Evolutionary conservation across 1,140 invertebrate species (phyloP).

Genomic region (Doryteuthis pealeii): DNA sequence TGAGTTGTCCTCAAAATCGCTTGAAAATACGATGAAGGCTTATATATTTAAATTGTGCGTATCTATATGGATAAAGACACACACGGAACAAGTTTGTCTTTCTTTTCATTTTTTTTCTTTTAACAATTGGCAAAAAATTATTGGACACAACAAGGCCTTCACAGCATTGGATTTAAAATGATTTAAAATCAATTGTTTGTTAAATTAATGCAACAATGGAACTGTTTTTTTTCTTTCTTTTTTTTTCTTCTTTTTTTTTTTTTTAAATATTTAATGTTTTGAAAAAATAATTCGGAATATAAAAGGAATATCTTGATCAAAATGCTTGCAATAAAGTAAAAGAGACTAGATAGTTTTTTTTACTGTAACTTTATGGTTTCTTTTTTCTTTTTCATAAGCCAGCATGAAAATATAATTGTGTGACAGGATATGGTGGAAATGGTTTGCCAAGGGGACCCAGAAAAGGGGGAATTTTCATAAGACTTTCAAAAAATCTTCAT

Average conservation of each 20-base stretch:
- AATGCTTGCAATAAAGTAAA: no score
- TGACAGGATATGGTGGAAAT: constrained; percentile 5
- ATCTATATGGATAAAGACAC: not conserved
- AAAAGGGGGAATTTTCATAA: not conserved
- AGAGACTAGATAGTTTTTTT: no score
- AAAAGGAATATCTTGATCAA: no score
- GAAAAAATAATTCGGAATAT: no score
- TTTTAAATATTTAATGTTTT: no score
- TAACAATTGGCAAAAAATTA: no score
- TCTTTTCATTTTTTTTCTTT: no score
- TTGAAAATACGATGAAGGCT: not conserved
- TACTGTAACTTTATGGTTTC: no score
- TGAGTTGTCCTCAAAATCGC: no score
- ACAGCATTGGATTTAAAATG: not conserved
- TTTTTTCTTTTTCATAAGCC: constrained; percentile 3
- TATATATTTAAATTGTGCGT: not conserved
- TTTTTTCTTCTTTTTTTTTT: not conserved
- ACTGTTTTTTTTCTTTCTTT: not conserved
- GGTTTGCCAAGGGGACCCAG: constrained; percentile 1
- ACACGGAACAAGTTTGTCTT: no score
- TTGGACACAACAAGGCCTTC: not conserved
- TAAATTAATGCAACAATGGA: constrained; percentile 1
- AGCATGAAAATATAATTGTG: constrained; percentile 2
- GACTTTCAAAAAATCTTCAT: not conserved
- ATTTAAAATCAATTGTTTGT: constrained; percentile 10